Evolutionary conservation across 2,113 vertebrate species (phyloP).

Genomic region (Tringa solitaria): DNA sequence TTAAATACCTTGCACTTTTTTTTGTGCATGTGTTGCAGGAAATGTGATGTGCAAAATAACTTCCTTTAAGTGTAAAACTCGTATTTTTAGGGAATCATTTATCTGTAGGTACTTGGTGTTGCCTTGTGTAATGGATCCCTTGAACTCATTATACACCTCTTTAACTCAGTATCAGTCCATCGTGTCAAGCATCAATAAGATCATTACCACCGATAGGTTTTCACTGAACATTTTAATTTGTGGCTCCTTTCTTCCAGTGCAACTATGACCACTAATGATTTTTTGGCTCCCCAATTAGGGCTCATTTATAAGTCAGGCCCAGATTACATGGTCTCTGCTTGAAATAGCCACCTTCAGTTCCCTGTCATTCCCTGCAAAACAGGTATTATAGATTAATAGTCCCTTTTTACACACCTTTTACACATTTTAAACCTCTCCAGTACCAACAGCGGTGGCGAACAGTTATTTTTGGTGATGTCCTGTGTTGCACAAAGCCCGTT

Average conservation of each 20-base stretch:
- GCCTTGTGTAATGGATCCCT: background rate
- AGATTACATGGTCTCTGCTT: background rate
- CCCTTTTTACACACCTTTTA: background rate
- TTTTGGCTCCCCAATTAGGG: background rate
- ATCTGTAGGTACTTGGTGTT: rapidly evolving
- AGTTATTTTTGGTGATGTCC: background rate
- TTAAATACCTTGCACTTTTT: background rate
- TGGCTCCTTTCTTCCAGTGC: background rate
- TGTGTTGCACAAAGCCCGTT: background rate
- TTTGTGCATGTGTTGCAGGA: background rate
- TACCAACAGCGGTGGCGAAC: background rate
- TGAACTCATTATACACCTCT: background rate
- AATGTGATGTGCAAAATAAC: background rate
- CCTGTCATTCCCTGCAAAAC: background rate
- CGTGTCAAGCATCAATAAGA: background rate
- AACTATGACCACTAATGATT: background rate
- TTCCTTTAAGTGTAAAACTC: background rate
- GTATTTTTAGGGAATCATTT: background rate
- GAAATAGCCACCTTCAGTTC: background rate
- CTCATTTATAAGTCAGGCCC: background rate
- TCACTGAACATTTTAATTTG: background rate
- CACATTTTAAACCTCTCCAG: background rate
- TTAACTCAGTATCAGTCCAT: background rate
- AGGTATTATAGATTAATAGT: background rate
- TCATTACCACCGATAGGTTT: background rate